phyloP scores from a whole-genome alignment of 2,113 vertebrate species.

The Herpetotheres cachinnans region DNA sequence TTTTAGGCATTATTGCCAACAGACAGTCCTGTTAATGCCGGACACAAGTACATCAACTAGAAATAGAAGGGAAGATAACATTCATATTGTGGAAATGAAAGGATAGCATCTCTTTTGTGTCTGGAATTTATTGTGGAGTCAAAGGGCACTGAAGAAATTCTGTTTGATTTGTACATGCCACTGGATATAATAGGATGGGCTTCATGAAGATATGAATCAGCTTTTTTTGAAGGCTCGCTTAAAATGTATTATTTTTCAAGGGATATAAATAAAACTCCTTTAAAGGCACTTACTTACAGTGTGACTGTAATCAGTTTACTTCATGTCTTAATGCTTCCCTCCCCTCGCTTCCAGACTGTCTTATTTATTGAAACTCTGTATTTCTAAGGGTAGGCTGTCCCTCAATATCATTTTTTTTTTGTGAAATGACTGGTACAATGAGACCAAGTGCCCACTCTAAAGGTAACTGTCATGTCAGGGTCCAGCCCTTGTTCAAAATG shows the following conservation, averaged over 20 bases:
- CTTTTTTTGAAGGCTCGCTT: not conserved
- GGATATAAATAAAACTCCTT: conserved; percentile 24
- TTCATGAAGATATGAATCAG: conserved; percentile 9
- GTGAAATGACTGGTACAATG: not conserved
- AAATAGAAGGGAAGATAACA: conserved; percentile 6
- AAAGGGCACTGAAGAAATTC: conserved; percentile 32
- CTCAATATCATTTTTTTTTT: not conserved
- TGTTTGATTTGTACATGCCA: conserved; percentile 31
- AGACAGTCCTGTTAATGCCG: not conserved
- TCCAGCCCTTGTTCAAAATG: not conserved
- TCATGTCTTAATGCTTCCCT: not conserved
- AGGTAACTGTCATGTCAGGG: not conserved
- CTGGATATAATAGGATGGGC: not conserved
- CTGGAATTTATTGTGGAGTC: conserved; percentile 34
- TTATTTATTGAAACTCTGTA: not conserved
- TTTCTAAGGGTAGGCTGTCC: not conserved
- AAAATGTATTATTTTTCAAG: conserved; percentile 32
- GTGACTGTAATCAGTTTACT: not conserved
- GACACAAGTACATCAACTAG: not conserved
- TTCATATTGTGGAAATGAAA: conserved; percentile 32
- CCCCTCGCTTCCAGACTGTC: not conserved
- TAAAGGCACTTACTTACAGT: not conserved
- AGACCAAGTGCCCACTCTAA: not conserved
- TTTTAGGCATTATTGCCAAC: not conserved
- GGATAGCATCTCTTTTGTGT: not conserved